These are phyloP conservation scores for rat (Rattus norvegicus) DNA, from an alignment of 2,113 vertebrate species.

Conservation along the genomic window GRCr8 NC_086028.1:93520001-93520500, in stretches of 20 bases:
- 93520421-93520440: neutral
- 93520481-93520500: neutral
- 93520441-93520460: neutral
- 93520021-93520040: neutral
- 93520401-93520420: neutral
- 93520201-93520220: neutral
- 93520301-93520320: neutral
- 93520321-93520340: neutral
- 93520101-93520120: neutral
- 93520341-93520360: neutral
- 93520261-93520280: neutral
- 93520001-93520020: neutral
- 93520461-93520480: neutral
- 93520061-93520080: neutral
- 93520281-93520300: neutral
- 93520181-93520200: neutral
- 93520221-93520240: neutral
- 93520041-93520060: neutral
- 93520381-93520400: neutral
- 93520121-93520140: neutral
- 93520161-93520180: neutral
- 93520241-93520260: neutral
- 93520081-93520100: neutral
- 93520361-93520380: neutral
- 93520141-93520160: constrained; percentile 21